phyloP scores from a whole-genome alignment of 2,888 invertebrate genomes.

The Metalampra italica region DNA sequence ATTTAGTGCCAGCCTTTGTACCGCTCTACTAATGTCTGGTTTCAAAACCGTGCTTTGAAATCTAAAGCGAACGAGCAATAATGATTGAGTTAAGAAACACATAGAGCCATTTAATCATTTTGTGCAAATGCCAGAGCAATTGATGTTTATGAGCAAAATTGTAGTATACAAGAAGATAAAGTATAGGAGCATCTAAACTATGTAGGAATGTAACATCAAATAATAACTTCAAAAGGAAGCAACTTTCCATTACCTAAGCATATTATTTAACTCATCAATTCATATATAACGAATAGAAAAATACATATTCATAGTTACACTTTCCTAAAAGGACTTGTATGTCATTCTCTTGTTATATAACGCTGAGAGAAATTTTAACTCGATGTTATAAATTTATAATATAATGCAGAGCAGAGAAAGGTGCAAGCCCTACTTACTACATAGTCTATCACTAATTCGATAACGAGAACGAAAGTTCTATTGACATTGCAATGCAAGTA shows the following conservation, averaged over 20 bases:
- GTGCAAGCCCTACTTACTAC: background rate
- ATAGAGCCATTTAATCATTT: slow-evolving; percentile 17
- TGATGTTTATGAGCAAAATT: background rate
- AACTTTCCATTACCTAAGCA: too few relatives aligned
- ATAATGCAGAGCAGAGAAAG: slow-evolving; percentile 17
- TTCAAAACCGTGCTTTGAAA: slow-evolving; percentile 29
- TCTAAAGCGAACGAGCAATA: slow-evolving; percentile 23
- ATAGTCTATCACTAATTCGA: slow-evolving; percentile 13
- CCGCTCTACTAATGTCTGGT: slow-evolving; percentile 25
- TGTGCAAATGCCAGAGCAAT: slow-evolving; percentile 16
- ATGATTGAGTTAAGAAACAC: slow-evolving; percentile 29
- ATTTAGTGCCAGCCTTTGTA: slow-evolving; percentile 22
- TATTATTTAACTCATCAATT: too few relatives aligned
- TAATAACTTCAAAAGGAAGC: too few relatives aligned
- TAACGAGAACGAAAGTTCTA: slow-evolving; percentile 7
- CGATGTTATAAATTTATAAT: too few relatives aligned
- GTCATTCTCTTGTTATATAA: too few relatives aligned
- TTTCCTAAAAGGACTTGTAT: too few relatives aligned
- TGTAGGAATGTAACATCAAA: too few relatives aligned
- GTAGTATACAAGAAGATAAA: background rate
- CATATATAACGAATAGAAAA: too few relatives aligned
- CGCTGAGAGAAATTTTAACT: too few relatives aligned
- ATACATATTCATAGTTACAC: too few relatives aligned
- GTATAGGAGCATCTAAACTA: background rate
- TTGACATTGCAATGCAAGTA: slow-evolving; percentile 11